Percentiles rank a stretch among this genome's conserved stretches.
phyloP scores from a whole-genome alignment of 2,797 vertebrate genomes.

The Melanotaenia trifasciata region DNA sequence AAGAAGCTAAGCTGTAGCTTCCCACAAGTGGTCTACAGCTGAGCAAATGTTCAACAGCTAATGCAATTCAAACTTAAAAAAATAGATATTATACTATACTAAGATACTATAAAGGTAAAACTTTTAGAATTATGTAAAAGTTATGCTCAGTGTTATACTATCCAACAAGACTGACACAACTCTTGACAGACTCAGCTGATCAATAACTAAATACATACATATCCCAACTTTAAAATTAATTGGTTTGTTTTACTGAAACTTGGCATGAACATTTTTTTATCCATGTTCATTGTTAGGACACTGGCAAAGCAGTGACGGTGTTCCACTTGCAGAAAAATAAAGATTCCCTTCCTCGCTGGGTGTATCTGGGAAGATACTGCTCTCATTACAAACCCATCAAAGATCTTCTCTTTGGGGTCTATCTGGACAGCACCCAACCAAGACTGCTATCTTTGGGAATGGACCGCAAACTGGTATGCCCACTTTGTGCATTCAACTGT shows the following conservation, averaged over 20 bases:
- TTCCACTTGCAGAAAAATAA: conserved; percentile 71
- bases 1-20: neutral
- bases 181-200: neutral
- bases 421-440: conserved; percentile 84
- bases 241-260: neutral
- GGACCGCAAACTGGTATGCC: conserved; percentile 88
- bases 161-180: neutral
- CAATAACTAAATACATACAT: neutral
- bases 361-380: conserved; percentile 84
- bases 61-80: neutral
- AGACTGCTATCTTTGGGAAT: conserved; percentile 91
- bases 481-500: conserved; percentile 2
- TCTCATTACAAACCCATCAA: conserved; percentile 91
- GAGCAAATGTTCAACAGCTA: neutral
- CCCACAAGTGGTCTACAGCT: neutral
- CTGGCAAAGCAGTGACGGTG: conserved; percentile 85
- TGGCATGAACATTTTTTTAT: neutral
- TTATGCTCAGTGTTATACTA: neutral
- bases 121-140: neutral
- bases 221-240: neutral
- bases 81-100: no score
- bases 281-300: conserved; percentile 82
- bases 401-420: conserved; percentile 91
- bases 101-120: neutral
- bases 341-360: conserved; percentile 75